Evolutionary conservation across 2,888 invertebrate genomes (phyloP).

Genomic region (Xanthorhoe spadicearia): DNA sequence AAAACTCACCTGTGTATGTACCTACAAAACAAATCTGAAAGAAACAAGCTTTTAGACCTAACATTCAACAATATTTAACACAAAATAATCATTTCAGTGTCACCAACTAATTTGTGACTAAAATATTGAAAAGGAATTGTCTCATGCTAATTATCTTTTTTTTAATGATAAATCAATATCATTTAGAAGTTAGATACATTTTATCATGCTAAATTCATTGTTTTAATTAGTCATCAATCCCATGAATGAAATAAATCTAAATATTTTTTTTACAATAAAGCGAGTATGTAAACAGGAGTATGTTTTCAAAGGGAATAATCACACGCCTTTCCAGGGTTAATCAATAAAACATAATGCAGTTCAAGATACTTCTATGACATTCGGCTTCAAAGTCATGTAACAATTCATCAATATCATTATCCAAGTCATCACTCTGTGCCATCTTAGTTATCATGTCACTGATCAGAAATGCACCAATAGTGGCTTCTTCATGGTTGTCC

Average conservation of each 20-base stretch:
- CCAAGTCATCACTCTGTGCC: slow-evolving; percentile 95
- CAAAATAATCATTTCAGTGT: not conserved
- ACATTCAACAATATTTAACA: not conserved
- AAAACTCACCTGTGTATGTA: slow-evolving; percentile 1
- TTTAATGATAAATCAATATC: not conserved
- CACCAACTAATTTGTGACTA: not conserved
- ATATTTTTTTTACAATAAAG: not conserved
- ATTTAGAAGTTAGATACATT: not conserved
- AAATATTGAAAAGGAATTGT: not conserved
- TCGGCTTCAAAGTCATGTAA: slow-evolving; percentile 97
- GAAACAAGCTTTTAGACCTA: slow-evolving; percentile 1
- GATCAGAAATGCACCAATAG: slow-evolving; percentile 98
- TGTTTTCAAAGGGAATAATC: slow-evolving; percentile 9
- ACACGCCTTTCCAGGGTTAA: slow-evolving; percentile 17
- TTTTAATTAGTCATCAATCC: slow-evolving; percentile 2
- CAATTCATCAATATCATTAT: slow-evolving; percentile 98
- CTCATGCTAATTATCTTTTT: not conserved
- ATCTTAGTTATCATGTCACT: slow-evolving; percentile 97
- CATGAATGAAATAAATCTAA: slow-evolving; percentile 5
- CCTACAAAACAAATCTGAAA: slow-evolving; percentile 5
- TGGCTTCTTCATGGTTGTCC: slow-evolving; percentile 99
- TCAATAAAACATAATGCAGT: slow-evolving; percentile 97
- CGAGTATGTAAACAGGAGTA: not conserved
- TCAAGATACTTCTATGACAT: slow-evolving; percentile 93
- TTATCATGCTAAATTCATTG: slow-evolving; percentile 7